These are phyloP conservation scores for Melanotus villosus DNA, from an alignment of 2,888 invertebrate genomes.

Conservation along the genomic window DNA sequence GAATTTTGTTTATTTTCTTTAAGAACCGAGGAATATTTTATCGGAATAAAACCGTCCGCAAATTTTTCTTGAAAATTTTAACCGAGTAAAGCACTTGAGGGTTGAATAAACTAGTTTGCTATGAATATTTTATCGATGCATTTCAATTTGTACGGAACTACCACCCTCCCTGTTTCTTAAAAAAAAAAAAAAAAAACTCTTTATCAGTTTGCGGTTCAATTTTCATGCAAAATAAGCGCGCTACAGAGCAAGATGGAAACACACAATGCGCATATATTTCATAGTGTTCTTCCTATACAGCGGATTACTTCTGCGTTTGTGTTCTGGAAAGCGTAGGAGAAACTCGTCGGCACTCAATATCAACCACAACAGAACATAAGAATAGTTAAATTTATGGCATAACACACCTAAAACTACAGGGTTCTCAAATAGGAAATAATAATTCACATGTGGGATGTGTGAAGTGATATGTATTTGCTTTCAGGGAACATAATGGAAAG, in stretches of 20 bases:
- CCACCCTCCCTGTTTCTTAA: too few relatives aligned
- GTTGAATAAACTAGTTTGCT: conserved; percentile 5
- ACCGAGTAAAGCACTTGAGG: neutral
- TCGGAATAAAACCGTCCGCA: neutral
- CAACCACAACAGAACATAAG: neutral
- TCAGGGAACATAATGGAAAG: neutral
- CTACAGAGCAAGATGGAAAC: neutral
- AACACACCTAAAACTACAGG: conserved; percentile 5
- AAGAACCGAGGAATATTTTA: neutral
- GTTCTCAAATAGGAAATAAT: neutral
- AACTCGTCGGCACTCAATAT: conserved; percentile 9
- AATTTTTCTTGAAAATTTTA: neutral
- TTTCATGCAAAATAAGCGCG: neutral
- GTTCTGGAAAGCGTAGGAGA: conserved; percentile 10
- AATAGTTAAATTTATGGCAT: conserved; percentile 7
- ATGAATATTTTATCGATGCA: conserved; percentile 16
- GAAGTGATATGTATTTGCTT: neutral
- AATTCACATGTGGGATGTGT: conserved; percentile 1
- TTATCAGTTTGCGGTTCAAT: conserved; percentile 19
- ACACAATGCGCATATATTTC: conserved; percentile 9
- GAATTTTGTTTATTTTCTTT: too few relatives aligned
- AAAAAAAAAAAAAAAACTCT: too few relatives aligned
- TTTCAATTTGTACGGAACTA: conserved; percentile 1
- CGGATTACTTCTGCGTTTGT: conserved; percentile 3
- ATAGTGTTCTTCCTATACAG: neutral